A percentile compares a stretch with the other conserved stretches of the same genome.
phyloP scores from a whole-genome alignment of 1,140 invertebrate genomes.

The Drosophila pectinifera region DNA sequence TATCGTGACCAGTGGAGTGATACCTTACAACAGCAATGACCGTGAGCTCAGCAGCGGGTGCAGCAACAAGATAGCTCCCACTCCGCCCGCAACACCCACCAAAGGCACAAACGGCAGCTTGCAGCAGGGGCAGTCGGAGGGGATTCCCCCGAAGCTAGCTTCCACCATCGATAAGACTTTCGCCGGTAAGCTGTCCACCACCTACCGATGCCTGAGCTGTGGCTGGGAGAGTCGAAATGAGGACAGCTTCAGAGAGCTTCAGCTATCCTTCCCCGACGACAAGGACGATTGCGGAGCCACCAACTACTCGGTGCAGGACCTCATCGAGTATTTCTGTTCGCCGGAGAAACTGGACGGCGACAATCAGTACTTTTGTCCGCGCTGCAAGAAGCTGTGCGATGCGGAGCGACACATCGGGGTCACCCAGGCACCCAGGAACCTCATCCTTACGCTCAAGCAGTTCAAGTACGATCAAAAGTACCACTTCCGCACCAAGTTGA shows the following conservation, averaged over 20 bases:
- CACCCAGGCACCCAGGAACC: conserved; percentile 89
- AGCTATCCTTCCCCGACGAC: conserved; percentile 91
- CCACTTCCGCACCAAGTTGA: conserved; percentile 90
- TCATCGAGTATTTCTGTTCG: conserved; percentile 91
- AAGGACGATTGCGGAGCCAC: conserved; percentile 85
- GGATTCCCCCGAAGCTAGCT: conserved; percentile 35
- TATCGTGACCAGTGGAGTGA: conserved; percentile 56
- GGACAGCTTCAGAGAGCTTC: conserved; percentile 92
- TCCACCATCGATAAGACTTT: conserved; percentile 89
- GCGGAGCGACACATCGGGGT: conserved; percentile 91
- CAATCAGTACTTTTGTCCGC: conserved; percentile 92
- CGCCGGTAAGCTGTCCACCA: conserved; percentile 90
- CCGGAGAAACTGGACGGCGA: conserved; percentile 92
- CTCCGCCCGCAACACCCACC: conserved; percentile 34
- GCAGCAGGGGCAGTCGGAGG: conserved; percentile 14
- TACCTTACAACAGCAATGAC: conserved; percentile 73
- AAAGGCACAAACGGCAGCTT: conserved; percentile 32
- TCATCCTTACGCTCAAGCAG: conserved; percentile 92
- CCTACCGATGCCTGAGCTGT: conserved; percentile 90
- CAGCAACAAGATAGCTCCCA: conserved; percentile 14
- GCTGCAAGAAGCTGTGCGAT: conserved; percentile 90
- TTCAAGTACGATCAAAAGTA: conserved; percentile 91
- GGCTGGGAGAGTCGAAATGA: conserved; percentile 89
- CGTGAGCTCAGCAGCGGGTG: conserved; percentile 30
- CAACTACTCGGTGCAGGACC: conserved; percentile 88